A percentile compares a stretch with the other conserved stretches of the same genome.
phyloP scores from a whole-genome alignment of 2,888 invertebrate genomes.

The Brachyptera putata region DNA sequence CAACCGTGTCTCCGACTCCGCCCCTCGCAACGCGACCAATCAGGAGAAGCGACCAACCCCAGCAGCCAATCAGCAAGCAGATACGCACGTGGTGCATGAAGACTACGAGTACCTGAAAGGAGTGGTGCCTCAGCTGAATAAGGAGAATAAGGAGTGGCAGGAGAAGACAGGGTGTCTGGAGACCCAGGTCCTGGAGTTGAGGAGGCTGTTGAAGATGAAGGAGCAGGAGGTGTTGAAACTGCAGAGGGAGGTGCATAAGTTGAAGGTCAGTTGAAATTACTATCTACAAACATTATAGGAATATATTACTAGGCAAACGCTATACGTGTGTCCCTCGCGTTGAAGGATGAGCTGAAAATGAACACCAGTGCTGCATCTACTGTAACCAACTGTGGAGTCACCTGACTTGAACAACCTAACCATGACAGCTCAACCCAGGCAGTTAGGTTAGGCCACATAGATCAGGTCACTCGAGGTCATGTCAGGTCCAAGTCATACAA shows the following conservation, averaged over 20 bases:
- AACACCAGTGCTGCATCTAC: too few species aligned
- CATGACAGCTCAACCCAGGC: too few species aligned
- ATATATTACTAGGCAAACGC: too few species aligned
- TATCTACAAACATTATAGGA: too few species aligned
- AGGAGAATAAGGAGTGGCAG: constrained; percentile 49
- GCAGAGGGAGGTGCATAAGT: constrained; percentile 65
- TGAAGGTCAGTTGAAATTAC: constrained; percentile 61
- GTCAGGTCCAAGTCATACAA: too few species aligned
- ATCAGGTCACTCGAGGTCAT: too few species aligned
- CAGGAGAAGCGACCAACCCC: neutral
- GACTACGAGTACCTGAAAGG: constrained; percentile 43
- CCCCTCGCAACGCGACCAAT: constrained; percentile 26
- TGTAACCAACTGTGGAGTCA: too few species aligned
- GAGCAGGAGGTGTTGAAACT: constrained; percentile 57
- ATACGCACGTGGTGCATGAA: constrained; percentile 8
- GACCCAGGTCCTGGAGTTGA: constrained; percentile 53
- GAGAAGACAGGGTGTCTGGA: constrained; percentile 49
- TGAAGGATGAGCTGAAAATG: too few species aligned
- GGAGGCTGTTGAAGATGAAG: constrained; percentile 51
- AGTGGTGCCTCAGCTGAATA: constrained; percentile 47
- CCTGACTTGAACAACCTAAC: too few species aligned
- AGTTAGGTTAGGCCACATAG: too few species aligned
- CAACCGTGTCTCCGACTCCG: constrained; percentile 14
- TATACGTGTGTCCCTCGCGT: too few species aligned
- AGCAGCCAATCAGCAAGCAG: constrained; percentile 4